phyloP scores from a whole-genome alignment of 2,113 vertebrate species.

The Lates calcarifer region DNA sequence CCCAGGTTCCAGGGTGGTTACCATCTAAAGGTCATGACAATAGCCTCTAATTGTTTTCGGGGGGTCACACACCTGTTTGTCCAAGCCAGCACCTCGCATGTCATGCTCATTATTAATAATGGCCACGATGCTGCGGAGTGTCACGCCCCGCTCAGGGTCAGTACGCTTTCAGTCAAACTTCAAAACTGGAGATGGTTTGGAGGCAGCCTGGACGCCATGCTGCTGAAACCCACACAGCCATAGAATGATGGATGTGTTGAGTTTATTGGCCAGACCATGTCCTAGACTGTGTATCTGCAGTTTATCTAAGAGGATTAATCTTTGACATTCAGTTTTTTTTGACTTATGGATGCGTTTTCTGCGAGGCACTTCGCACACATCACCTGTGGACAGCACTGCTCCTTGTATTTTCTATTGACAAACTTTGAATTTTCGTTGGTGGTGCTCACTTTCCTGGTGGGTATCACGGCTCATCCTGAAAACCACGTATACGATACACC shows the following conservation, averaged over 20 bases:
- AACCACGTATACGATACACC: conserved; percentile 7
- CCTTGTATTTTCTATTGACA: conserved; percentile 5
- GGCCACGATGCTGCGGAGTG: neutral
- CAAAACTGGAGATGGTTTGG: conserved; percentile 16
- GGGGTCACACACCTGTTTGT: conserved; percentile 67
- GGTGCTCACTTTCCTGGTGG: neutral
- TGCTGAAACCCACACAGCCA: conserved; percentile 34
- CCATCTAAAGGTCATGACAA: conserved; percentile 65
- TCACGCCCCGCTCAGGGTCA: conserved; percentile 24
- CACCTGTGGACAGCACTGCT: conserved; percentile 10
- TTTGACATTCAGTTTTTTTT: conserved; percentile 22
- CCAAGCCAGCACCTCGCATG: conserved; percentile 34
- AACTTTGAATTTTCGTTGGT: neutral
- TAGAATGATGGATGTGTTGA: conserved; percentile 20
- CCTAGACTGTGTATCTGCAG: conserved; percentile 25
- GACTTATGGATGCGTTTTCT: conserved; percentile 8
- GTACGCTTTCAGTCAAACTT: conserved; percentile 37
- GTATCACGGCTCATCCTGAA: neutral
- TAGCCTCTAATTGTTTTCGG: conserved; percentile 61
- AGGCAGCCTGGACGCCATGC: conserved; percentile 15
- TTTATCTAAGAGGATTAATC: conserved; percentile 34
- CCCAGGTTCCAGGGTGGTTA: conserved; percentile 47
- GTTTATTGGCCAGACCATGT: conserved; percentile 17
- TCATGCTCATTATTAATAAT: conserved; percentile 69
- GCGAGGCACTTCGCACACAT: conserved; percentile 9